Conservation (phyloP, 2,888 invertebrate species). For the Taenaris catops region DNA sequence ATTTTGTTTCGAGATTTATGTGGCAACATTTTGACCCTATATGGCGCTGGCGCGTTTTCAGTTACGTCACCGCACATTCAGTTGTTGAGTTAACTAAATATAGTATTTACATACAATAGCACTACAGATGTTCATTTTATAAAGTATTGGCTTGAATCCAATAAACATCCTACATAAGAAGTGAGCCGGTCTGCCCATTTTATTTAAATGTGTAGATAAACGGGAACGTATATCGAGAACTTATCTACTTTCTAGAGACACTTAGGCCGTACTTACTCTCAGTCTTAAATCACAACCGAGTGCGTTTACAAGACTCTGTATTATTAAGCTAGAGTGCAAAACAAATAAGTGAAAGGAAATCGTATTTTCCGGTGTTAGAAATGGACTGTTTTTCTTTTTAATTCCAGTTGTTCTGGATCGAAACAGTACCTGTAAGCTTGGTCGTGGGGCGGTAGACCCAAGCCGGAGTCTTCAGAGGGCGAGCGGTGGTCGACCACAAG, state of each 20-base stretch:
- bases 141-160: slow-evolving; percentile 63
- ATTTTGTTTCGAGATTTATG: no score
- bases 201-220: no score
- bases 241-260: slow-evolving; percentile 1
- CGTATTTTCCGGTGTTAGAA: background rate
- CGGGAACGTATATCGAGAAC: no score
- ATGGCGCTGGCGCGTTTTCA: no score
- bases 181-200: slow-evolving; percentile 2
- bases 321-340: slow-evolving; percentile 4
- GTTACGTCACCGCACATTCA: no score
- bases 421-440: slow-evolving; percentile 82
- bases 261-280: slow-evolving; percentile 5
- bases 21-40: no score
- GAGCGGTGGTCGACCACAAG: slow-evolving; percentile 87
- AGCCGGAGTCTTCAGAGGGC: slow-evolving; percentile 96
- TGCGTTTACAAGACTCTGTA: background rate
- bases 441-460: slow-evolving; percentile 91
- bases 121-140: no score
- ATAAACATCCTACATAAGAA: slow-evolving; percentile 43
- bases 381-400: no score
- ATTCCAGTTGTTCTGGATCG: background rate
- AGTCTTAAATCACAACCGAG: slow-evolving; percentile 5
- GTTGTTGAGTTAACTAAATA: no score
- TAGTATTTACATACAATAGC: no score
- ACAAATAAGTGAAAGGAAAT: slow-evolving; percentile 1